phyloP scores from a whole-genome alignment of 1,140 invertebrate species.

The Cydia fagiglandana region DNA sequence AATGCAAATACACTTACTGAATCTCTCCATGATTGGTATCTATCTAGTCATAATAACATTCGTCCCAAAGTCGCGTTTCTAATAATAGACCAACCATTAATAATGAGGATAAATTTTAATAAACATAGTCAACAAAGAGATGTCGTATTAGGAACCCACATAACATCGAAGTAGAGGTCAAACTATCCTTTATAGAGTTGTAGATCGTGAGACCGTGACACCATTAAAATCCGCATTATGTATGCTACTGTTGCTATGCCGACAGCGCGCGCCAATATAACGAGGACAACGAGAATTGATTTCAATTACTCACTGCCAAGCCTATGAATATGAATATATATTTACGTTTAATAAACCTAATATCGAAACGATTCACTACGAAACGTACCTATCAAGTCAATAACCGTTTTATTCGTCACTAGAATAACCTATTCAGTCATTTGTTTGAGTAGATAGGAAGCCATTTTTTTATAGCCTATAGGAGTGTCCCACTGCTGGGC shows the following conservation, averaged over 20 bases:
- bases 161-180: not conserved
- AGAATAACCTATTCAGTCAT: no score
- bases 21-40: no score
- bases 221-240: slow-evolving; percentile 37
- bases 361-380: not conserved
- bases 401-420: not conserved
- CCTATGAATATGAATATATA: not conserved
- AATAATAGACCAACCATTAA: not conserved
- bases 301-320: slow-evolving; percentile 1
- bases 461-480: no score
- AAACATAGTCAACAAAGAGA: not conserved
- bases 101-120: slow-evolving; percentile 28
- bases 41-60: no score
- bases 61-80: not conserved
- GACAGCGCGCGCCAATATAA: slow-evolving; percentile 1
- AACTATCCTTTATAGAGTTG: slow-evolving; percentile 22
- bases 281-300: not conserved
- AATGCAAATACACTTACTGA: not conserved
- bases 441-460: no score
- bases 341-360: not conserved
- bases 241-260: slow-evolving; percentile 18
- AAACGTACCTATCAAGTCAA: not conserved
- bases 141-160: not conserved
- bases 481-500: no score
- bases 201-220: slow-evolving; percentile 46